These are phyloP conservation scores for Sinocyclocheilus grahami DNA, from an alignment of 2,113 vertebrate species.

Conservation along the genomic window DNA sequence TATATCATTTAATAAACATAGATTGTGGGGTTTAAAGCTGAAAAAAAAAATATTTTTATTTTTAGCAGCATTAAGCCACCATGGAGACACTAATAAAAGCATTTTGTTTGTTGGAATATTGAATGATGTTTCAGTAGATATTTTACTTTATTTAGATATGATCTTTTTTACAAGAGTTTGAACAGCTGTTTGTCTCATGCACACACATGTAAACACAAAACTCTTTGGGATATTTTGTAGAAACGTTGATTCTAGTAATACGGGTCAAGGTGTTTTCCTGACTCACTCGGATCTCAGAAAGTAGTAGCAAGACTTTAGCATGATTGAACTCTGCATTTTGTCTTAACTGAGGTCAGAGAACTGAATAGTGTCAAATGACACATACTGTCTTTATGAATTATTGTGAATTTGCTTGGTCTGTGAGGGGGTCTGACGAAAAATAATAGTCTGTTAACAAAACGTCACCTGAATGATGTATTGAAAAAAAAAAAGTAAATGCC, in stretches of 20 bases:
- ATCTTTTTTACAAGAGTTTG: background rate
- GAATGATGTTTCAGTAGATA: background rate
- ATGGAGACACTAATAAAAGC: no score
- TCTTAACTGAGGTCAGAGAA: background rate
- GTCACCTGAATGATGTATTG: background rate
- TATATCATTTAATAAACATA: no score
- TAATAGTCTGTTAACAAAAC: background rate
- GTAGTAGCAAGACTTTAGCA: background rate
- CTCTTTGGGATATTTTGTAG: background rate
- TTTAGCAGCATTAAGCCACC: no score
- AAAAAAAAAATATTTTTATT: no score
- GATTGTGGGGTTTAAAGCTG: no score
- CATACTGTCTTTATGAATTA: background rate
- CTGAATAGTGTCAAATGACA: background rate
- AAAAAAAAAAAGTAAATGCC: background rate
- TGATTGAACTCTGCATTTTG: background rate
- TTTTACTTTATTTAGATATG: background rate
- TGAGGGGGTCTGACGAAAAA: background rate
- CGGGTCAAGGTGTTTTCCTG: background rate
- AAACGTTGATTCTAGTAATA: background rate
- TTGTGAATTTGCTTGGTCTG: background rate
- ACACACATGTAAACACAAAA: background rate
- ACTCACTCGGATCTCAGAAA: background rate
- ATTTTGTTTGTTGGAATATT: no score
- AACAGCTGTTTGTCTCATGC: no score